phyloP scores from a whole-genome alignment of 2,113 vertebrate species.

The Gallinago undulata region DNA sequence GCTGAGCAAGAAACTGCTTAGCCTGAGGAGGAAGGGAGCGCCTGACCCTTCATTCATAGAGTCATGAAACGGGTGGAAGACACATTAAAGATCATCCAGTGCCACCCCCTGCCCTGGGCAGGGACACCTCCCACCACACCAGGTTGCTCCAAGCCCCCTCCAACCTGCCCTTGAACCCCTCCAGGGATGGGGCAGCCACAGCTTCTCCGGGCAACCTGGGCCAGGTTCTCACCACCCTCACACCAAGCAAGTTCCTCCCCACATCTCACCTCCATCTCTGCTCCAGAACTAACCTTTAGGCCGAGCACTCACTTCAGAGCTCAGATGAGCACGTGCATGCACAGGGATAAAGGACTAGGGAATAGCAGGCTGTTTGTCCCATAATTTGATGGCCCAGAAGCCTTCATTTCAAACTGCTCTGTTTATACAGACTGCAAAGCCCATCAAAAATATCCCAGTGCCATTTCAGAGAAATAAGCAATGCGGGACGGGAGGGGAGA shows the following conservation, averaged over 20 bases:
- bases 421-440: slow-evolving; percentile 86
- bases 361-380: not conserved
- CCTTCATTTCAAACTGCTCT: not conserved
- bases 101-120: not conserved
- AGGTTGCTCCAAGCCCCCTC: not conserved
- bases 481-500: slow-evolving; percentile 1
- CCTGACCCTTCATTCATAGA: not conserved
- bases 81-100: accelerated
- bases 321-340: accelerated
- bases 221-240: not conserved
- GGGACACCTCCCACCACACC: not conserved
- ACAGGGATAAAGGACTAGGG: accelerated
- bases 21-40: not conserved
- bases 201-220: not conserved
- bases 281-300: not conserved
- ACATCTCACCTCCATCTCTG: not conserved
- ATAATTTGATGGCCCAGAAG: not conserved
- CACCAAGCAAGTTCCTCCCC: not conserved
- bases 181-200: not conserved
- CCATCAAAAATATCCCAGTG: slow-evolving; percentile 83
- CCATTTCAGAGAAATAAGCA: slow-evolving; percentile 76
- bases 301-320: not conserved
- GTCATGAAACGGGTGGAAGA: not conserved
- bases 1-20: not conserved
- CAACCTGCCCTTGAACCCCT: not conserved